phyloP scores from a whole-genome alignment of 2,888 invertebrate species.

The Mesorhabditis sp. region DNA sequence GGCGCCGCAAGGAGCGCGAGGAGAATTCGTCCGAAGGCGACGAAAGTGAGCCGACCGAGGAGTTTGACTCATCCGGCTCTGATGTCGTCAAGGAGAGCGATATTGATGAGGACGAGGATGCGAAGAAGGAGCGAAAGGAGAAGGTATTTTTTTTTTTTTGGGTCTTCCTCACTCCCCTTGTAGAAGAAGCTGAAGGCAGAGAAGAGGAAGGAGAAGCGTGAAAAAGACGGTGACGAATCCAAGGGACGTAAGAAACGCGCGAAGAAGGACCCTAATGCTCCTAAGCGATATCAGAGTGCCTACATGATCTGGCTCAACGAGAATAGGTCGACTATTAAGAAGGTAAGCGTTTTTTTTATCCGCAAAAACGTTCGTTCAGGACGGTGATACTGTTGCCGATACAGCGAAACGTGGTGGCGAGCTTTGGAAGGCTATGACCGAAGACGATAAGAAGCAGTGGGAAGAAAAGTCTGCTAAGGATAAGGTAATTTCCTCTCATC shows the following conservation, averaged over 20 bases:
- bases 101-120: conserved; percentile 57
- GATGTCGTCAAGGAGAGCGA: conserved; percentile 59
- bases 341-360: conserved; percentile 60
- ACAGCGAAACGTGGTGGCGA: conserved; percentile 90
- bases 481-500: conserved; percentile 65
- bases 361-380: conserved; percentile 10
- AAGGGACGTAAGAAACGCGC: background rate
- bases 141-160: background rate
- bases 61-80: conserved; percentile 36
- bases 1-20: conserved; percentile 25
- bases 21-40: conserved; percentile 42
- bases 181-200: conserved; percentile 87
- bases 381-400: conserved; percentile 85
- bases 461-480: conserved; percentile 79
- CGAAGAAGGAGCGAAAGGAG: conserved; percentile 60
- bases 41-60: conserved; percentile 59
- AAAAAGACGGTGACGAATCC: background rate
- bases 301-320: conserved; percentile 90
- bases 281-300: conserved; percentile 83
- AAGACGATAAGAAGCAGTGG: conserved; percentile 70
- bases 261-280: conserved; percentile 72
- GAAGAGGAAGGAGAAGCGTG: conserved; percentile 69
- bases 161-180: background rate
- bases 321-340: conserved; percentile 77
- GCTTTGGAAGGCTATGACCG: conserved; percentile 77